These are phyloP conservation scores for Catharus bicknelli DNA, from an alignment of 2,113 vertebrate genomes.

Conservation along the genomic window DNA sequence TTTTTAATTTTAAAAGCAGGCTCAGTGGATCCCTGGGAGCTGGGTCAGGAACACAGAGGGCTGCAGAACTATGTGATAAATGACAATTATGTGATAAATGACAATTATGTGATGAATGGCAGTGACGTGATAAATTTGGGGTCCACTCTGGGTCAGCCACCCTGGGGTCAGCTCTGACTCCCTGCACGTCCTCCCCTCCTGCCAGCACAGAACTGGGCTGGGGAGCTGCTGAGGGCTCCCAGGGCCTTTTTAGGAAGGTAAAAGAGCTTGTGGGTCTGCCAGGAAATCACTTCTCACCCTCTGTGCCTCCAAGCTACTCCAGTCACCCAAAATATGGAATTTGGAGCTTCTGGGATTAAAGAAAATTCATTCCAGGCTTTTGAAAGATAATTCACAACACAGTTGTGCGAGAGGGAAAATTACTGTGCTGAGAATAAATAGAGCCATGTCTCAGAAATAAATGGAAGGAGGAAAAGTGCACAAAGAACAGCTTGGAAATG, in stretches of 20 bases:
- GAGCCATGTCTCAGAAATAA: not conserved
- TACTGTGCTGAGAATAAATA: accelerated
- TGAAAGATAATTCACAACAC: not conserved
- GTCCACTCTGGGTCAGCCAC: not conserved
- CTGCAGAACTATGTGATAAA: not conserved
- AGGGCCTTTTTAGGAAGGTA: accelerated
- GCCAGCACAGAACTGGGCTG: accelerated
- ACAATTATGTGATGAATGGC: no score
- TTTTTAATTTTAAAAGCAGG: not conserved
- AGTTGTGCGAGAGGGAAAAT: not conserved
- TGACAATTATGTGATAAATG: no score
- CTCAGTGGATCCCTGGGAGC: not conserved
- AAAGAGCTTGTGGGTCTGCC: not conserved
- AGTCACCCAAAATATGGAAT: not conserved
- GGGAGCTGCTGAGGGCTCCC: not conserved
- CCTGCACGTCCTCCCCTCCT: not conserved
- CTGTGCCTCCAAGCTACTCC: not conserved
- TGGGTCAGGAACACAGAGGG: not conserved
- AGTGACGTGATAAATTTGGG: not conserved
- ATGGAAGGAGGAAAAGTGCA: accelerated
- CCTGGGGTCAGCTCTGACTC: not conserved
- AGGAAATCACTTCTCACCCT: not conserved
- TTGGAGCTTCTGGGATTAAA: not conserved
- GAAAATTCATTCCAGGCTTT: not conserved
- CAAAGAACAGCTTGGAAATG: not conserved